Percentiles rank a stretch among this genome's conserved stretches.
Conservation (phyloP, 2,888 invertebrate species). For the Andrena camellia region DNA sequence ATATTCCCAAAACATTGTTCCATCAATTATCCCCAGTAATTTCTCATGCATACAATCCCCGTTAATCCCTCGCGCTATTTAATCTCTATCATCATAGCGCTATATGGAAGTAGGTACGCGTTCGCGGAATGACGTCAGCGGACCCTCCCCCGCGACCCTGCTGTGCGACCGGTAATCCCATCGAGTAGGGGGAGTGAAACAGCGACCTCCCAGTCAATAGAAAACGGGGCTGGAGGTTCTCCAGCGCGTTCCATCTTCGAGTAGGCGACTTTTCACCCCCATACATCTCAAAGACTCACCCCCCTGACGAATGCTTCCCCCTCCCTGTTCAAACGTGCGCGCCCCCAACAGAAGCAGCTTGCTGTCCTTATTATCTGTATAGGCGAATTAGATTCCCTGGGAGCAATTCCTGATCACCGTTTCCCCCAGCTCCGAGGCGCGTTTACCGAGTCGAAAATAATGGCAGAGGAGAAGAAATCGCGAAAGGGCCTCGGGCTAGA, state of each 20-base stretch:
- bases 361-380: neutral
- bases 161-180: conserved; percentile 17
- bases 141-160: conserved; percentile 8
- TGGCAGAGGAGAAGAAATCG: neutral
- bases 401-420: conserved; percentile 3
- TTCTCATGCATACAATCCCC: conserved; percentile 17
- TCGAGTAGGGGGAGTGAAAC: conserved; percentile 26
- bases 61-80: conserved; percentile 9
- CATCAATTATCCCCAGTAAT: neutral
- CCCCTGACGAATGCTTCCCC: neutral
- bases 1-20: neutral
- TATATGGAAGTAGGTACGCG: conserved; percentile 29
- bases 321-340: neutral
- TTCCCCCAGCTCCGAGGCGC: neutral
- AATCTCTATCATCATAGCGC: conserved; percentile 35
- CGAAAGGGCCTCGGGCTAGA: neutral
- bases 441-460: neutral
- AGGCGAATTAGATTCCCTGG: conserved; percentile 9
- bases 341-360: neutral
- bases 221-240: conserved; percentile 1
- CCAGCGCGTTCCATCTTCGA: conserved; percentile 34
- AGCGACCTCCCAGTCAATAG: conserved; percentile 45
- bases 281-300: neutral
- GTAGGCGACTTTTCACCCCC: conserved; percentile 22
- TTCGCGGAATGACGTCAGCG: conserved; percentile 52